Percentiles rank a stretch among this genome's conserved stretches.
These are phyloP conservation scores for Polypedilum vanderplanki DNA, from an alignment of 1,140 invertebrate genomes.

Conservation along the genomic window DNA sequence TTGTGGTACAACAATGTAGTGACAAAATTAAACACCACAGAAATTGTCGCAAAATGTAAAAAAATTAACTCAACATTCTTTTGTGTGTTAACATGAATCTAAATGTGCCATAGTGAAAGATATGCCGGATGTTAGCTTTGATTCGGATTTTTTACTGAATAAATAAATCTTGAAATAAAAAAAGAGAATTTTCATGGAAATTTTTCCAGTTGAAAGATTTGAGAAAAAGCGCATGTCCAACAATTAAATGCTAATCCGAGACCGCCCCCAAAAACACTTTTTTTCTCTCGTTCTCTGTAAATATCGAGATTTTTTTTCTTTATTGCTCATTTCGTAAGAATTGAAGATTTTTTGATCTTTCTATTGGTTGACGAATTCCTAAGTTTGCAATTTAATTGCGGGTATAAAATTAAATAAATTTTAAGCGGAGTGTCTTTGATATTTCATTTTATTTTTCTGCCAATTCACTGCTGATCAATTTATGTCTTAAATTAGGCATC, in stretches of 20 bases:
- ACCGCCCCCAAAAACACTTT: neutral
- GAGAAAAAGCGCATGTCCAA: slow-evolving; percentile 8
- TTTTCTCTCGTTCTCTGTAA: neutral
- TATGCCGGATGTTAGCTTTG: slow-evolving; percentile 23
- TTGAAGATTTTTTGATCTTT: neutral
- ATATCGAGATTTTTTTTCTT: neutral
- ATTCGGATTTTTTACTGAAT: slow-evolving; percentile 21
- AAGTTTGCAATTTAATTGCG: neutral
- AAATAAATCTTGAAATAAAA: slow-evolving; percentile 25
- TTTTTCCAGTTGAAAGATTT: slow-evolving; percentile 25
- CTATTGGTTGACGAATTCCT: slow-evolving; percentile 15
- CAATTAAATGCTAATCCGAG: slow-evolving; percentile 21
- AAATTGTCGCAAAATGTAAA: neutral
- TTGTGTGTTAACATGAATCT: neutral
- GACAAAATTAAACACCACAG: neutral
- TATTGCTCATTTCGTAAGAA: neutral
- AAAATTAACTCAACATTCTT: neutral
- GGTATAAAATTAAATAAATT: neutral
- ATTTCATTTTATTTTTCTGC: neutral
- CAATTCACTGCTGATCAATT: slow-evolving; percentile 4
- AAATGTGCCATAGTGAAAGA: neutral
- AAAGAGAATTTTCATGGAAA: slow-evolving; percentile 23
- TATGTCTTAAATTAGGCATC: slow-evolving; percentile 5
- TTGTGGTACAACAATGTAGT: neutral
- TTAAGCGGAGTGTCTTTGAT: neutral